Base-by-base conservation (phyloP, 2,888 invertebrate genomes). In the Leptarthrus brevirostris region DNA sequence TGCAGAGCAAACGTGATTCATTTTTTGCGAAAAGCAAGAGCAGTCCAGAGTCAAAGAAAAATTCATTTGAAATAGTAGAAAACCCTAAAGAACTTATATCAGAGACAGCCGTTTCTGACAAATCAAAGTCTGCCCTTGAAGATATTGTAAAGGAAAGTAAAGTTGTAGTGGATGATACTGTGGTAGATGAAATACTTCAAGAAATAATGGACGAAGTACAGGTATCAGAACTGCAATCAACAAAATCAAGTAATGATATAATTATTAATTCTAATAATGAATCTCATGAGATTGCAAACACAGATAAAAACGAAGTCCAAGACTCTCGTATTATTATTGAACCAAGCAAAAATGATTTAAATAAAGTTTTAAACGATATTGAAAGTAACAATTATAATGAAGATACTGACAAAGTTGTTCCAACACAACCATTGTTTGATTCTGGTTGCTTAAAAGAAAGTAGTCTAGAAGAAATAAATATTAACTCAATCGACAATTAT, bases 1-100 rank as follows among this genome's bases (percentile, higher is more conserved):
- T 84, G 53, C 83, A 84, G 76, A 83, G 81, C 74, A 84, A 84
- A 76, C 81, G 84, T 0, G 72, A 72, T 24, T 72, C 72, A 58
- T 72, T 58, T 47, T 56, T 47, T 58, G 24, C 72, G 4, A 72
- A 72, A 56, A 12, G 58, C 5, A 72, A 20, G 22, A 34, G 56
- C 3, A 72, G 20, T 56, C 6, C 16, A 10, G 47, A 44, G 0
- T 22, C 44, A 16, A 14, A 10, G 24, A 36, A 56, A 24, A 40
- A 54, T 16, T 22, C 52, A 12, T 18, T 34, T 36, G 53, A 53
- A 10, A 58, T 34, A 18, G 1, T 30, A 26, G 20, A 36, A 58
- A 30, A 30, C 36, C n/a, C 6, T 30, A 18, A 2, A 22, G n/a
- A 54, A 22, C n/a, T 5, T 2, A 54, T 24, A 1, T 10, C 26